Evolutionary conservation across 2,113 vertebrate genomes (phyloP).

Genomic region (Orientallactaga bullata): DNA sequence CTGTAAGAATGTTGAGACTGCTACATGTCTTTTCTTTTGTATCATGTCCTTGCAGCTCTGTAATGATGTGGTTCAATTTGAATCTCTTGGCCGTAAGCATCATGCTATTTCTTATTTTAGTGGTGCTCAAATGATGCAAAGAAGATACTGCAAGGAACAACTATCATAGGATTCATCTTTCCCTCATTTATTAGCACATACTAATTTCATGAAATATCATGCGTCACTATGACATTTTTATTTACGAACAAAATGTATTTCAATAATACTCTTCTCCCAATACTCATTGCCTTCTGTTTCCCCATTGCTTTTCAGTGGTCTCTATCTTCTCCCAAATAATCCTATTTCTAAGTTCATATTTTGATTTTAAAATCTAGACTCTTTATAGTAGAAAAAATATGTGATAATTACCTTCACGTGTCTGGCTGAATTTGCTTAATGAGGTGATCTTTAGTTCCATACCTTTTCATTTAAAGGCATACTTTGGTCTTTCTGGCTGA

Average conservation of each 20-base stretch:
- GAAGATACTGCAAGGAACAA: background rate
- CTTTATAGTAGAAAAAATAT: too few relatives aligned
- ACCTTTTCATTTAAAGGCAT: too few relatives aligned
- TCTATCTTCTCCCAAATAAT: too few relatives aligned
- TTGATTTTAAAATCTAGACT: too few relatives aligned
- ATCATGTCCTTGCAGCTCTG: too few relatives aligned
- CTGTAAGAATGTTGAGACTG: background rate
- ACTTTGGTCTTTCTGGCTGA: too few relatives aligned
- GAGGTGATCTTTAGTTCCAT: too few relatives aligned
- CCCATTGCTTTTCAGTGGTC: background rate
- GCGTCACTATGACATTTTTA: background rate
- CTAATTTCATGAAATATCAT: background rate
- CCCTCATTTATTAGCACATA: background rate
- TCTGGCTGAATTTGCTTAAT: too few relatives aligned
- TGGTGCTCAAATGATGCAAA: background rate
- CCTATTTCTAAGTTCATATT: too few relatives aligned
- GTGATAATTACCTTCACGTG: too few relatives aligned
- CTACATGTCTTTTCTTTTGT: background rate
- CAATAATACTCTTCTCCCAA: background rate
- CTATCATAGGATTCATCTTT: background rate
- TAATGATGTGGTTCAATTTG: too few relatives aligned
- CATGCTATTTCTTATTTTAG: background rate
- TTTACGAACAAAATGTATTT: background rate
- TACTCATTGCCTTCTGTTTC: background rate
- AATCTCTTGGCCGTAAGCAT: background rate